Percentiles rank a stretch among this genome's conserved stretches.
These are phyloP conservation scores for Esperia sulphurella DNA, from an alignment of 2,888 invertebrate species.

Conservation along the genomic window DNA sequence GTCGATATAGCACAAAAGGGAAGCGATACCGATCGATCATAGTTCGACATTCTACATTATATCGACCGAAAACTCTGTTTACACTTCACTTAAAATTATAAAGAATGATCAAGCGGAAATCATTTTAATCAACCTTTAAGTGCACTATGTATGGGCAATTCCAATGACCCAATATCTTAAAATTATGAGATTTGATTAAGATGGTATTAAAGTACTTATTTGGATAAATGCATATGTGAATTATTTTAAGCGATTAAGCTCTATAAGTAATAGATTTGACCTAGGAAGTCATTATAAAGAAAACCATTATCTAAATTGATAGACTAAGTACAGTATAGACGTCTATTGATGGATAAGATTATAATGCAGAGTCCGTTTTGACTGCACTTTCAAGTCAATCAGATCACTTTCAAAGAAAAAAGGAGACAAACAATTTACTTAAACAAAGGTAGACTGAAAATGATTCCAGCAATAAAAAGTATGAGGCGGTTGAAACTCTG, in stretches of 20 bases:
- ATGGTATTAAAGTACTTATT: conserved; percentile 25
- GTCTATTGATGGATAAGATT: too few species aligned
- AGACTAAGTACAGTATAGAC: too few species aligned
- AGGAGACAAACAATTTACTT: too few species aligned
- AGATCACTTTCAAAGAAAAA: too few species aligned
- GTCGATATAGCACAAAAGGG: background rate
- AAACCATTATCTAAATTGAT: background rate
- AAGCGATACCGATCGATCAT: background rate
- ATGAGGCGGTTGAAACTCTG: too few species aligned
- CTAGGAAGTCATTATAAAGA: background rate
- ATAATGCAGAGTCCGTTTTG: too few species aligned
- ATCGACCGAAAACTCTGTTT: background rate
- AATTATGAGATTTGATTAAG: conserved; percentile 29
- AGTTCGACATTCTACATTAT: background rate
- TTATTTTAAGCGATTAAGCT: conserved; percentile 19
- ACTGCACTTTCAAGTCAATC: too few species aligned
- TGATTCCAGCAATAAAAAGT: too few species aligned
- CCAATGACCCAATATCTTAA: conserved; percentile 18
- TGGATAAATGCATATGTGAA: conserved; percentile 24
- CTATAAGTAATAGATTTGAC: background rate
- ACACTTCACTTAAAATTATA: conserved; percentile 28
- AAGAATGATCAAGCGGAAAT: conserved; percentile 41
- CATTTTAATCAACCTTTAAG: conserved; percentile 21
- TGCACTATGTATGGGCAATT: conserved; percentile 24
- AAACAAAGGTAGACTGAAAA: too few species aligned